Base-by-base conservation (phyloP, 2,888 invertebrate species). In the Erebia epiphron region DNA sequence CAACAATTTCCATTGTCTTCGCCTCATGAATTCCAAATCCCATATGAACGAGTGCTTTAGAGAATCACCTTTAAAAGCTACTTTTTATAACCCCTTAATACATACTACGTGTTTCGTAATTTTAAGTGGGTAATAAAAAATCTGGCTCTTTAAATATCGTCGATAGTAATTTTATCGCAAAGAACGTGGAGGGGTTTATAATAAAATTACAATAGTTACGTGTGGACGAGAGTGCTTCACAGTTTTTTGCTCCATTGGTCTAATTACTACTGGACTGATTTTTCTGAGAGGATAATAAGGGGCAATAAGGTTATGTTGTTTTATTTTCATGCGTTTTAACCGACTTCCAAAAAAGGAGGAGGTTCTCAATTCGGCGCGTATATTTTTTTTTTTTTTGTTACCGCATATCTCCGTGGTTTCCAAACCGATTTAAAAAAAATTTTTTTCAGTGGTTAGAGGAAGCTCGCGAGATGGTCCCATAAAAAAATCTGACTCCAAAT, bases 1-100 rank as follows among this genome's bases (percentile, higher is more conserved):
- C 79, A 80, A 83, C 82, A 81, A 85, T 84, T 83, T 78, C 83
- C 81, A 82, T 82, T 85, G 84, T 83, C 80, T 80, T 79, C 77
- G 80, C 80, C 82, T 79, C 84, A 82, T 85, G 84, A 86, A 86
- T 86, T 80, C 79, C 72, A 72, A 75, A 73, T 74, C 56, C 64
- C 74, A 73, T 72, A 78, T 64, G 63, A 66, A 58, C 67, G 71
- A 69, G 63, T 71, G 43, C 54, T 70, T 68, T 68, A 65, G 61
- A 68, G 62, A 68, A 63, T 58, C 52, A 69, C 35, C 41, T 71
- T 18, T 67, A 68, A 61, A 71, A 71, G 60, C 18, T 49, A 50
- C 49, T 74, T 65, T 73, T 71, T 64, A 68, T 62, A 68, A 41
- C 26, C 16, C 8, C 62, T 66, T 69, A 68, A 66, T 72, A 63